Evolutionary conservation across 2,888 invertebrate genomes (phyloP).

Genomic region (Ischnura elegans): DNA sequence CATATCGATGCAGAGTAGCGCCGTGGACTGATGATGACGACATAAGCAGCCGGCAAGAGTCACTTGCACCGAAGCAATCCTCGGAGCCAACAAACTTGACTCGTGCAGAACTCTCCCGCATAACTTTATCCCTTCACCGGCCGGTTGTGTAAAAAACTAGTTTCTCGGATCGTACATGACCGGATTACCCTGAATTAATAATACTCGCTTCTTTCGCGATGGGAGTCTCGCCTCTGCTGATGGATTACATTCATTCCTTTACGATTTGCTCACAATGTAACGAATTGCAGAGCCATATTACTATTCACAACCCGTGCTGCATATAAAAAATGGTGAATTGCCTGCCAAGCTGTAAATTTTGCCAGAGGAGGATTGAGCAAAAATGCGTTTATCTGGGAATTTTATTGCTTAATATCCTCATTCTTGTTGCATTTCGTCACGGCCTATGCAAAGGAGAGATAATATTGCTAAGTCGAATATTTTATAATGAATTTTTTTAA

Average conservation of each 20-base stretch:
- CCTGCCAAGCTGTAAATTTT: too few species aligned
- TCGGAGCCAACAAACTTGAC: neutral
- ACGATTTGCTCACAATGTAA: too few species aligned
- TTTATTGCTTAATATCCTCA: too few species aligned
- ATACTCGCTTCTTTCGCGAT: neutral
- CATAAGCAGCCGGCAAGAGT: neutral
- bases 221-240: neutral
- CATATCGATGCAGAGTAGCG: neutral
- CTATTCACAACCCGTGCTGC: too few species aligned
- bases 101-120: neutral
- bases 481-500: too few species aligned
- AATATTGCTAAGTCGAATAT: neutral
- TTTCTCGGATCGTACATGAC: neutral
- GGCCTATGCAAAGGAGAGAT: too few species aligned
- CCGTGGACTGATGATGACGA: neutral
- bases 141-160: neutral
- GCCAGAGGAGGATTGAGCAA: too few species aligned
- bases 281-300: too few species aligned
- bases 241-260: neutral
- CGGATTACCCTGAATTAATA: conserved; percentile 1
- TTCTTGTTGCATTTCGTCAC: too few species aligned
- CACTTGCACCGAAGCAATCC: neutral
- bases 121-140: neutral
- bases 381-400: too few species aligned
- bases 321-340: too few species aligned